Conservation (phyloP, 2,888 invertebrate species). For the Dyspetes luteomarginatus region DNA sequence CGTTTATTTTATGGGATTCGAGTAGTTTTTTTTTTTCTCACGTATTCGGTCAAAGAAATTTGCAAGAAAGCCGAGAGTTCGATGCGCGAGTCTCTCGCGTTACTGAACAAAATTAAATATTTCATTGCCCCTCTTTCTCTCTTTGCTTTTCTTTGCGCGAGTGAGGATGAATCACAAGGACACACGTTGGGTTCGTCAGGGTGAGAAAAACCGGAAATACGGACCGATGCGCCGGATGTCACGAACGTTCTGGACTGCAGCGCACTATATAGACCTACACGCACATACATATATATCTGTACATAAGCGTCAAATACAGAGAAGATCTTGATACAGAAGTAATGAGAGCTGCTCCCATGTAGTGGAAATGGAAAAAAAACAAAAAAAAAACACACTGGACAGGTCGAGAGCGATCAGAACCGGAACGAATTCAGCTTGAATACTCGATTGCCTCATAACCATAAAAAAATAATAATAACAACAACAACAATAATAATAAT, state of each 20-base stretch:
- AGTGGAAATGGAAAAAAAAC: neutral
- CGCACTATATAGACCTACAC: constrained; percentile 2
- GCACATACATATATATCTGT: neutral
- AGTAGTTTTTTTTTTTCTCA: neutral
- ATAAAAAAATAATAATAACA: constrained; percentile 22
- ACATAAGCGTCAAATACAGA: neutral
- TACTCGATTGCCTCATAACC: constrained; percentile 41
- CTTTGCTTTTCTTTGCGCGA: constrained; percentile 9
- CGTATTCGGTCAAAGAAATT: neutral
- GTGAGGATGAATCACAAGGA: constrained; percentile 55
- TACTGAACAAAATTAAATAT: constrained; percentile 30
- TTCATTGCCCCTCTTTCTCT: constrained; percentile 12
- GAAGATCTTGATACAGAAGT: constrained; percentile 45
- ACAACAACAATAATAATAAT: constrained; percentile 18
- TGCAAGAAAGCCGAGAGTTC: constrained; percentile 8
- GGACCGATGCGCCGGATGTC: constrained; percentile 80
- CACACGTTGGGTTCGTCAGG: constrained; percentile 41
- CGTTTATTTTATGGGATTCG: neutral
- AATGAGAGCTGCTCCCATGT: constrained; percentile 17
- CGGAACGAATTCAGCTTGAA: constrained; percentile 71
- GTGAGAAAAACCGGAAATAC: constrained; percentile 79
- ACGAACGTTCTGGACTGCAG: constrained; percentile 70
- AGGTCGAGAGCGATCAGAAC: constrained; percentile 70
- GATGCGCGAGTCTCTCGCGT: constrained; percentile 45
- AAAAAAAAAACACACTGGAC: constrained; percentile 51